Conservation (phyloP, 2,888 invertebrate species). For the Acanthoscelides obtectus region DNA sequence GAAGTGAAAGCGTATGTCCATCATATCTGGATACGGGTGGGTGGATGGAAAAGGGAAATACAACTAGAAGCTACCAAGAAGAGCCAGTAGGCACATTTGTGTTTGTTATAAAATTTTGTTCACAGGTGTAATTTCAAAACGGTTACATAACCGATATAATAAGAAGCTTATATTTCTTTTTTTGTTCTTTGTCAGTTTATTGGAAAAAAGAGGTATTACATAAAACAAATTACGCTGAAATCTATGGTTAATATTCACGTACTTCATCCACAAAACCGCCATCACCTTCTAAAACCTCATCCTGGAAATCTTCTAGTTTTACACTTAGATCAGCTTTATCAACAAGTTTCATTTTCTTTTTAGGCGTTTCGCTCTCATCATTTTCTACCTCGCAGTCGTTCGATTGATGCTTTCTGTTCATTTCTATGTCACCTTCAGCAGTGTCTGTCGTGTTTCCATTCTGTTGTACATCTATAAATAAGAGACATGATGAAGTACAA, state of each 20-base stretch:
- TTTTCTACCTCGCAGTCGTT: neutral
- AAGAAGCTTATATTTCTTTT: too few species aligned
- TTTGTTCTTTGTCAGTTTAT: neutral
- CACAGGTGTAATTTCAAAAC: too few species aligned
- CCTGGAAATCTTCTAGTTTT: neutral
- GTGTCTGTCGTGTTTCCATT: neutral
- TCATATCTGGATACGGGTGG: too few species aligned
- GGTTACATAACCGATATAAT: too few species aligned
- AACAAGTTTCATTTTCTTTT: neutral
- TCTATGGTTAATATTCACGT: neutral
- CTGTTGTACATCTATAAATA: neutral
- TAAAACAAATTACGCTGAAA: neutral
- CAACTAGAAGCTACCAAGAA: too few species aligned
- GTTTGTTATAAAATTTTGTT: too few species aligned
- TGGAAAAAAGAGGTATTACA: neutral
- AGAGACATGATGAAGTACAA: neutral
- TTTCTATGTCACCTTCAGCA: neutral
- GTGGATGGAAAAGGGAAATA: too few species aligned
- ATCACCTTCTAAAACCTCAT: neutral
- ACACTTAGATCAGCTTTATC: neutral
- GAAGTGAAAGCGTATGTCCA: too few species aligned
- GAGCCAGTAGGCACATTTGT: too few species aligned
- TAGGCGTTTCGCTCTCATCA: constrained; percentile 1
- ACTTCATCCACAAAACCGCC: neutral
- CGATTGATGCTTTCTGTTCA: neutral